Percentiles rank a stretch among this genome's conserved stretches.
phyloP scores from a whole-genome alignment of 2,113 vertebrate genomes.

The Coracopsis vasa region DNA sequence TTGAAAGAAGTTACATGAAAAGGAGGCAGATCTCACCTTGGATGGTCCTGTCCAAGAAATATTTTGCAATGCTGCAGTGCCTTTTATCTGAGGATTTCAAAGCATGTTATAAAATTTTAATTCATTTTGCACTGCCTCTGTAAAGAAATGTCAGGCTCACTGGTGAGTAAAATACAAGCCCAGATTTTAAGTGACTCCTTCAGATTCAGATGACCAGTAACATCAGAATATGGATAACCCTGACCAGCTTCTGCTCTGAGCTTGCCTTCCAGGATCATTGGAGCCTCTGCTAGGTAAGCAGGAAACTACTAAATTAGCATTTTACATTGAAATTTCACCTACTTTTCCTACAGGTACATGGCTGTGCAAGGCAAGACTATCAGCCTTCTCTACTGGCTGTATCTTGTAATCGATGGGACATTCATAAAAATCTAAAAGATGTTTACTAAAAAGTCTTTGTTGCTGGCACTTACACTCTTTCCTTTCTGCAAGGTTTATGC shows the following conservation, averaged over 20 bases:
- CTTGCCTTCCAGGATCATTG: not conserved
- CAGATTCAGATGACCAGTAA: not conserved
- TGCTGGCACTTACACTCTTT: not conserved
- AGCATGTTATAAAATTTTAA: not conserved
- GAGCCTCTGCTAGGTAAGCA: not conserved
- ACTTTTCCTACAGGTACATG: not conserved
- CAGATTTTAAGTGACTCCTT: not conserved
- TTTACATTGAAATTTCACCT: not conserved
- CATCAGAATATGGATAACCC: not conserved
- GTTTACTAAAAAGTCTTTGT: not conserved
- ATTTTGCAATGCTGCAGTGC: not conserved
- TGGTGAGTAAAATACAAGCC: not conserved
- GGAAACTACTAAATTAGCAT: not conserved
- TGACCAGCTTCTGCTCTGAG: not conserved
- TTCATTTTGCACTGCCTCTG: not conserved
- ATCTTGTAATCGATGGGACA: not conserved
- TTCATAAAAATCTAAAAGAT: not conserved
- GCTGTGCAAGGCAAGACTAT: not conserved
- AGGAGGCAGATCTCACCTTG: not conserved
- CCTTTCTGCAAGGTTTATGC: not conserved
- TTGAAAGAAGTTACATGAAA: not conserved
- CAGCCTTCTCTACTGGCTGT: not conserved
- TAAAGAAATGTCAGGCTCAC: not conserved
- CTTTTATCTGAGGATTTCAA: slow-evolving; percentile 24
- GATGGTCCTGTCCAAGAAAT: not conserved